These are phyloP conservation scores for Xylota segnis DNA, from an alignment of 2,888 invertebrate genomes.

Conservation along the genomic window DNA sequence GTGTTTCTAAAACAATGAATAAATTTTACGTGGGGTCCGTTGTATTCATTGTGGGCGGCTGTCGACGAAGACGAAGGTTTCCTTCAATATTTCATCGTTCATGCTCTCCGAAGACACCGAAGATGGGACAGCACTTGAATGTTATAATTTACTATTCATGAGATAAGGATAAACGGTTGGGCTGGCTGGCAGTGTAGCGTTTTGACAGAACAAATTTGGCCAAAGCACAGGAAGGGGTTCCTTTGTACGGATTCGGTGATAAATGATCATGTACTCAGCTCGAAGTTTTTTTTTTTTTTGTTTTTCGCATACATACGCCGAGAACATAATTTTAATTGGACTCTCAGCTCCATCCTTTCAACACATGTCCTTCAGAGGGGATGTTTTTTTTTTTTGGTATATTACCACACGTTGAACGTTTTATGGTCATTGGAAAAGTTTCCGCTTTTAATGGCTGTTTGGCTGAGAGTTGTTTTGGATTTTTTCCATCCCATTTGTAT, in stretches of 20 bases:
- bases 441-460: conserved; percentile 56
- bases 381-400: conserved; percentile 19
- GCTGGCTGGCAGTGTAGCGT: conserved; percentile 20
- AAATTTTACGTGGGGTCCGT: conserved; percentile 56
- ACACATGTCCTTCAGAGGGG: conserved; percentile 48
- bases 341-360: conserved; percentile 48
- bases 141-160: conserved; percentile 76
- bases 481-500: conserved; percentile 16
- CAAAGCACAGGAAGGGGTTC: conserved; percentile 12
- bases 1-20: conserved; percentile 70
- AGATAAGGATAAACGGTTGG: conserved; percentile 68
- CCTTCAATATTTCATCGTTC: conserved; percentile 69
- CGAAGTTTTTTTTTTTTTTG: neutral
- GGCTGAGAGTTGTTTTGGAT: conserved; percentile 32
- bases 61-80: conserved; percentile 63
- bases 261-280: conserved; percentile 62
- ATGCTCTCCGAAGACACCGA: conserved; percentile 26
- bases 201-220: conserved; percentile 51
- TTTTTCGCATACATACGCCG: conserved; percentile 10
- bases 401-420: conserved; percentile 59
- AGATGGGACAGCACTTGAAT: conserved; percentile 53
- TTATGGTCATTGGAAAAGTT: conserved; percentile 67
- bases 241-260: conserved; percentile 35
- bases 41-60: conserved; percentile 42
- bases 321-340: conserved; percentile 68